Percentiles rank a stretch among this genome's conserved stretches.
Conservation (phyloP, 2,797 vertebrate species). For the Dryobates pubescens region DNA sequence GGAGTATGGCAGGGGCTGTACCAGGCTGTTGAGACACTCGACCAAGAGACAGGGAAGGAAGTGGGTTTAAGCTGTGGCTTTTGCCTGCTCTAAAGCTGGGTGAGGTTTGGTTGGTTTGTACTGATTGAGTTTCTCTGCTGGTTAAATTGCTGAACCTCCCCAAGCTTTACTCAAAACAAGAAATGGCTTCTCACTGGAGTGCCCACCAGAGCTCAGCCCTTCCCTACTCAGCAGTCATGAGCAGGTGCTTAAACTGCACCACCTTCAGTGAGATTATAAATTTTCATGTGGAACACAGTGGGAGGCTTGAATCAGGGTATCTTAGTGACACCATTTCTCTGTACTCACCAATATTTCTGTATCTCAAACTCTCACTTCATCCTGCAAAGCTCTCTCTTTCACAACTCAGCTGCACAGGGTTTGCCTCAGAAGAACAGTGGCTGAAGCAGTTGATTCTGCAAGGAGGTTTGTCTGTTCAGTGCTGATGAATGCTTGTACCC, state of each 20-base stretch:
- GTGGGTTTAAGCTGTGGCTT: neutral
- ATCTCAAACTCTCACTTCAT: neutral
- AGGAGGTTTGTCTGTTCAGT: neutral
- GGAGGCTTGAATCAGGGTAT: neutral
- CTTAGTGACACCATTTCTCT: neutral
- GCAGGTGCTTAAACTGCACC: neutral
- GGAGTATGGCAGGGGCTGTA: neutral
- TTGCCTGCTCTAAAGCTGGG: neutral
- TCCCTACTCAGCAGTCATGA: neutral
- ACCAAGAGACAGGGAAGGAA: neutral
- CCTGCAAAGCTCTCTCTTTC: neutral
- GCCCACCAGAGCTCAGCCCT: neutral
- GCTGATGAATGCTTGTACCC: neutral
- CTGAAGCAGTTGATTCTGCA: neutral
- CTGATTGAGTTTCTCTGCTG: neutral
- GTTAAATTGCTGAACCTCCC: neutral
- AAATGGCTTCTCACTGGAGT: rapidly evolving
- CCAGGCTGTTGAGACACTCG: neutral
- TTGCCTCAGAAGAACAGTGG: neutral
- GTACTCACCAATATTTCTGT: neutral
- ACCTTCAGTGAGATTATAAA: neutral
- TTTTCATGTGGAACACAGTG: neutral
- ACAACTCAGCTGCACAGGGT: neutral
- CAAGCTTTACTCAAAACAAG: neutral
- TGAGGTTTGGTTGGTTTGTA: neutral